Conservation (phyloP, 1,140 invertebrate species). For the Campodea augens region DNA sequence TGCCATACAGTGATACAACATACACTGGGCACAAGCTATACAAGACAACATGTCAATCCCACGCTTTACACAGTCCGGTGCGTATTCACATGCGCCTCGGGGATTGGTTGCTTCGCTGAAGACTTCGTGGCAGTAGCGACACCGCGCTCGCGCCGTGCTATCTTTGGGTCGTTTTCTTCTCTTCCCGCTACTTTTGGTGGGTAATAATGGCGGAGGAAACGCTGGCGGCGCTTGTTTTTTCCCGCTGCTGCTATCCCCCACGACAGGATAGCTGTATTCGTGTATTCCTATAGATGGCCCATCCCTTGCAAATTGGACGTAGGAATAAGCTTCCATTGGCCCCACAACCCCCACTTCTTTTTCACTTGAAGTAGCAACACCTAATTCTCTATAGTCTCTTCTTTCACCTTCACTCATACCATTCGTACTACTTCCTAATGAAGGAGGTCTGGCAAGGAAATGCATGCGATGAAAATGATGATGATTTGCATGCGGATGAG, state of each 20-base stretch:
- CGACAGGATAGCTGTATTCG: slow-evolving; percentile 62
- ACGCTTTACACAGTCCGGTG: slow-evolving; percentile 59
- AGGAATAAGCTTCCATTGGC: slow-evolving; percentile 31
- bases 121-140: slow-evolving; percentile 47
- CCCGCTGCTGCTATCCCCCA: slow-evolving; percentile 28
- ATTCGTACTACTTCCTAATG: not conserved
- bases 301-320: slow-evolving; percentile 55
- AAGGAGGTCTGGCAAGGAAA: slow-evolving; percentile 22
- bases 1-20: slow-evolving; percentile 82
- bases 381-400: slow-evolving; percentile 10
- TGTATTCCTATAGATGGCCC: slow-evolving; percentile 40
- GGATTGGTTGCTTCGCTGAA: slow-evolving; percentile 59
- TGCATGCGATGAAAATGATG: slow-evolving; percentile 30
- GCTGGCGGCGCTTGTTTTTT: slow-evolving; percentile 6
- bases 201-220: not conserved
- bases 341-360: slow-evolving; percentile 16
- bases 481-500: slow-evolving; percentile 18
- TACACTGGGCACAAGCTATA: slow-evolving; percentile 62
- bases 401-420: not conserved
- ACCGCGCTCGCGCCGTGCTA: slow-evolving; percentile 15
- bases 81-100: slow-evolving; percentile 66
- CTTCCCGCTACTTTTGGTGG: slow-evolving; percentile 7
- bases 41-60: slow-evolving; percentile 67
- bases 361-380: slow-evolving; percentile 7
- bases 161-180: slow-evolving; percentile 11